phyloP scores from a whole-genome alignment of 1,140 invertebrate genomes.

The Megalopta genalis region DNA sequence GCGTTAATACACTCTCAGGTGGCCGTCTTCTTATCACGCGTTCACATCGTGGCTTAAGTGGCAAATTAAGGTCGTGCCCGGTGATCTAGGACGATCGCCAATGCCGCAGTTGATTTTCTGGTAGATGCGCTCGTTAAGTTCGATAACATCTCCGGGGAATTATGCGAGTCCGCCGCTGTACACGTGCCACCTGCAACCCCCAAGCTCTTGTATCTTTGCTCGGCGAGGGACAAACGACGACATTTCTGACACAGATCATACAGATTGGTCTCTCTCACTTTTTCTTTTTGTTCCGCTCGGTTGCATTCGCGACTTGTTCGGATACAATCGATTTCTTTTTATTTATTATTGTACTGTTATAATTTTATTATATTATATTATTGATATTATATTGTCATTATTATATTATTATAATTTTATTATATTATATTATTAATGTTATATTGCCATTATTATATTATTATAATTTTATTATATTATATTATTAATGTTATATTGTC shows the following conservation, averaged over 20 bases:
- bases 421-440: too few species aligned
- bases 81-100: constrained; percentile 55
- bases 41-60: constrained; percentile 51
- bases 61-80: constrained; percentile 48
- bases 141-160: constrained; percentile 44
- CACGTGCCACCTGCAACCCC: constrained; percentile 29
- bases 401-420: too few species aligned
- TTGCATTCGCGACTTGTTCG: too few species aligned
- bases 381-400: too few species aligned
- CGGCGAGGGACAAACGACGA: neutral
- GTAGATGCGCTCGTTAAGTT: constrained; percentile 40
- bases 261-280: too few species aligned
- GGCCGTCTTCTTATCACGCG: constrained; percentile 42
- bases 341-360: too few species aligned
- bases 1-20: constrained; percentile 44
- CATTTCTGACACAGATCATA: neutral
- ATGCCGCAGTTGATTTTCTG: constrained; percentile 33
- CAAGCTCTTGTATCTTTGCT: neutral
- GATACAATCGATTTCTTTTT: too few species aligned
- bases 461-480: too few species aligned
- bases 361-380: too few species aligned
- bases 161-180: neutral
- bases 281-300: too few species aligned
- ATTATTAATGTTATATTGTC: too few species aligned
- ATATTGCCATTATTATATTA: too few species aligned